A percentile compares a stretch with the other conserved stretches of the same genome.
Evolutionary conservation across 2,797 vertebrate genomes (phyloP).

Genomic region (Limosa lapponica): DNA sequence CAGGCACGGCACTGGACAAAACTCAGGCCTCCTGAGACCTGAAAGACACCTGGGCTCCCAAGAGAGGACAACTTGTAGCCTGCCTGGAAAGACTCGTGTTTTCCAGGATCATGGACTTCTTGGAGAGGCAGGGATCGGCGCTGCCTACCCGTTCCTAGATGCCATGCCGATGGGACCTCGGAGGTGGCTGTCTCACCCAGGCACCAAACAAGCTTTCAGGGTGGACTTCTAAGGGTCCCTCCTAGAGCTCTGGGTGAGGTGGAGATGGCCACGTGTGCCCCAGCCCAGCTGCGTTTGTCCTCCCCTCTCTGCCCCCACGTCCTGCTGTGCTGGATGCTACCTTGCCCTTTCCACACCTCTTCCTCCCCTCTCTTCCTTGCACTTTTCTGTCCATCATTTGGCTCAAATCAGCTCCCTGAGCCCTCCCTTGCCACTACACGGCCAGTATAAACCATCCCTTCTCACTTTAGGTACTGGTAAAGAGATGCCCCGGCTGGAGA

Average conservation of each 20-base stretch:
- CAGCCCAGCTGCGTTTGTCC: fast-evolving
- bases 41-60: background rate
- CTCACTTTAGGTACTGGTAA: background rate
- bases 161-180: fast-evolving
- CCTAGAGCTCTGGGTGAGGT: background rate
- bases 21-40: background rate
- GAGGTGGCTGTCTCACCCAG: background rate
- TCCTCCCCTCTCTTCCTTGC: background rate
- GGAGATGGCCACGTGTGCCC: background rate
- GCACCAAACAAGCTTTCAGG: background rate
- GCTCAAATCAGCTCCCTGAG: background rate
- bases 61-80: background rate
- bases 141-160: background rate
- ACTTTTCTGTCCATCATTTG: background rate
- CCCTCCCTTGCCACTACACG: background rate
- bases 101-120: background rate
- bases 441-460: background rate
- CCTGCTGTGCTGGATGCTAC: background rate
- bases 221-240: background rate
- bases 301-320: background rate
- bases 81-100: background rate
- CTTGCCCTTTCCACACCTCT: background rate
- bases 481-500: background rate
- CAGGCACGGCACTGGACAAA: background rate
- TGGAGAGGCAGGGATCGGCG: background rate